Evolutionary conservation across 2,888 invertebrate species (phyloP).

Genomic region (Acleris cristana): DNA sequence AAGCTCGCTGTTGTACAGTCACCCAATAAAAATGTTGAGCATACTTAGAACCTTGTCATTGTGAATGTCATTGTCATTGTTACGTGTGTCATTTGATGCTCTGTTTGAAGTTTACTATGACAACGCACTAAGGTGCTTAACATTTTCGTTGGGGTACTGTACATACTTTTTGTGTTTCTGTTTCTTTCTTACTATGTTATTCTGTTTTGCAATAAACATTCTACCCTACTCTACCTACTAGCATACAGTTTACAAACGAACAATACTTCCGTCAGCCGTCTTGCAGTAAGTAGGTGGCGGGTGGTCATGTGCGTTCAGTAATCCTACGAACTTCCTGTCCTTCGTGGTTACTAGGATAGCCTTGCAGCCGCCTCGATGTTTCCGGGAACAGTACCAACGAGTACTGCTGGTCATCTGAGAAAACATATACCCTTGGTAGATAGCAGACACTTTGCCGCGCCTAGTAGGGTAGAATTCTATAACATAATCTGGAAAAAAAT

Average conservation of each 20-base stretch:
- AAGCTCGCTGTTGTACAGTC: no score
- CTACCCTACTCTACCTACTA: no score
- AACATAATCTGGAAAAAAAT: background rate
- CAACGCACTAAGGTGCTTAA: no score
- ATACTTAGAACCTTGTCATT: no score
- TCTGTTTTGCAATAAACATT: background rate
- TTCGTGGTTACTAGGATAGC: slow-evolving; percentile 11
- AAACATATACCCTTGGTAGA: slow-evolving; percentile 46
- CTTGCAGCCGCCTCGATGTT: slow-evolving; percentile 17
- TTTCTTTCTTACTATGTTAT: no score
- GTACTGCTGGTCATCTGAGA: slow-evolving; percentile 44
- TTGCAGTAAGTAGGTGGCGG: slow-evolving; percentile 8
- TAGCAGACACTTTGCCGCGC: slow-evolving; percentile 14
- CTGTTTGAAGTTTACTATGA: no score
- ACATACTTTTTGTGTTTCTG: no score
- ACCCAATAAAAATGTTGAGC: no score
- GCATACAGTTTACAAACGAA: background rate
- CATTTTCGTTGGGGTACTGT: no score
- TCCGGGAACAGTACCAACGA: slow-evolving; percentile 48
- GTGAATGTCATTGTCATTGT: no score
- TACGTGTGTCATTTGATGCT: no score
- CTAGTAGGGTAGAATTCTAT: slow-evolving; percentile 19
- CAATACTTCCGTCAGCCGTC: background rate
- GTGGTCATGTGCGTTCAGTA: slow-evolving; percentile 12
- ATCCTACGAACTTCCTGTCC: background rate